Base-by-base conservation (phyloP, 2,888 invertebrate genomes). In the Cheilosia pagana region DNA sequence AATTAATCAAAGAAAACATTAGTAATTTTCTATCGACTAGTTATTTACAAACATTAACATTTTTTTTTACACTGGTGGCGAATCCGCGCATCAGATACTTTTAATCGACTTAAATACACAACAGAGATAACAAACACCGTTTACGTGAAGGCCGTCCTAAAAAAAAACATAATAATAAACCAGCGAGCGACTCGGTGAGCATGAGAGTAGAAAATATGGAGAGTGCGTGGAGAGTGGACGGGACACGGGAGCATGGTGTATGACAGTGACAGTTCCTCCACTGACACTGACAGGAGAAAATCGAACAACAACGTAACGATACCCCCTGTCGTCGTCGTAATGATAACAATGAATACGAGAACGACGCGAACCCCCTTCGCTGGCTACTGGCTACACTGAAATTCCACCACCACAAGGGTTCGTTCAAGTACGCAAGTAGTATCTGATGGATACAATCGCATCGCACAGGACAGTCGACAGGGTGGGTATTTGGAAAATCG, bases 101-200 rank as follows among this genome's bases (percentile, higher is more conserved):
- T 85, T 60, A 76, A 81, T 81, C 71, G 71, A 76, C 55, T 45
- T 65, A 85, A 79, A 71, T 28, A 81, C 70, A 67, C 39, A 43
- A 79, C 57, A 67, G 39, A 79, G 70, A 79, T 85, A 85, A 85
- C 79, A 71, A 72, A 71, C 71, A 85, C 41, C 55, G 67, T 81
- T 71, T 71, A 85, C 75, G 71, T 71, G 85, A 85, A 81, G 81
- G 85, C 75, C 75, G 71, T 74, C 52, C 53, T 50, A 55, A 55
- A 62, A 77, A 65, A 23, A 76, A 55, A 48, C 43, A 62, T 48
- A 43, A 65, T 53, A 10, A 39, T n/a, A 16, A 59, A 12, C 28
- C 21, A 39, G 10, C 14, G 41, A 35, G 41, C 25, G 48, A 41
- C 7, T 14, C 41, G 48, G 39, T 35, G 53, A 63, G 43, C 43